A percentile compares a stretch with the other conserved stretches of the same genome.
phyloP scores from a whole-genome alignment of 2,113 vertebrate species.

The Equus quagga region DNA sequence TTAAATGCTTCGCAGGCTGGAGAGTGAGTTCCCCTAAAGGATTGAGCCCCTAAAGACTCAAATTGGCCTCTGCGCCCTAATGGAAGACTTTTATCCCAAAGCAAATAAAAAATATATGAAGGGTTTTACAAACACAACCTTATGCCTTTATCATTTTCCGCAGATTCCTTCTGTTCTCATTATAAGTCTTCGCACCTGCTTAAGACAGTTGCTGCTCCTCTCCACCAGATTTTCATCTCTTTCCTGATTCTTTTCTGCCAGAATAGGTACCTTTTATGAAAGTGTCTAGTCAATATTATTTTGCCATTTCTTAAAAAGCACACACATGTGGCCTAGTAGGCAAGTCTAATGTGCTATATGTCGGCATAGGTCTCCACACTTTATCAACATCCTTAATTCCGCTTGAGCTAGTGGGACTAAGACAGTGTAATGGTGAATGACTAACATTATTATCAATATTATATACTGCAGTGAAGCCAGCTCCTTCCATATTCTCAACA shows the following conservation, averaged over 20 bases:
- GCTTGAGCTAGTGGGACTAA: neutral
- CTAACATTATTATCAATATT: neutral
- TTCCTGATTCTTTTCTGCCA: constrained; percentile 1
- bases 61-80: constrained; percentile 75
- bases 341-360: neutral
- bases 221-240: neutral
- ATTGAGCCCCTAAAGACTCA: constrained; percentile 74
- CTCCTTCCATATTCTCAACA: neutral
- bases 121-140: constrained; percentile 79
- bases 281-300: neutral
- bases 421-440: neutral
- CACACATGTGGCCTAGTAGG: neutral
- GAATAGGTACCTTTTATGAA: neutral
- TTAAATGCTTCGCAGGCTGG: constrained; percentile 70
- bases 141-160: constrained; percentile 68
- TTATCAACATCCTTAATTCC: neutral
- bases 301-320: neutral
- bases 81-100: constrained; percentile 67
- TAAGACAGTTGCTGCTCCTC: constrained; percentile 39
- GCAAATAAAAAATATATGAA: constrained; percentile 79
- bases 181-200: constrained; percentile 8
- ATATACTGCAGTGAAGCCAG: neutral
- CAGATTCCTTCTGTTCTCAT: constrained; percentile 36
- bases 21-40: constrained; percentile 68
- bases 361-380: neutral